Evolutionary conservation across 2,113 vertebrate genomes (phyloP).

Genomic region (Herpetotheres cachinnans): DNA sequence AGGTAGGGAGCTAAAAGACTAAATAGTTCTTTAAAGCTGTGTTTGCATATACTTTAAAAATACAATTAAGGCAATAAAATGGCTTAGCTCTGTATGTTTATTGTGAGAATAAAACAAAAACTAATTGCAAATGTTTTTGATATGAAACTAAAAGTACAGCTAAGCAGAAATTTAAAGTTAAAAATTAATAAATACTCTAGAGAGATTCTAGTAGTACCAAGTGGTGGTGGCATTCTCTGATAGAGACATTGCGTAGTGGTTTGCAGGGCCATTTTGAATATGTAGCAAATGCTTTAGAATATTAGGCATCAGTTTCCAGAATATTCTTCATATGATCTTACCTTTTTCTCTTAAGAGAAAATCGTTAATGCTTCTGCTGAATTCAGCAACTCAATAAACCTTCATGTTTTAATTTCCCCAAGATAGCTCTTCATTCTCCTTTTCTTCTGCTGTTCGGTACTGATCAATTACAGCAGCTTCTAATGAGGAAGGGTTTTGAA

Average conservation of each 20-base stretch:
- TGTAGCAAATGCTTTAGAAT: neutral
- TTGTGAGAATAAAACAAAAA: neutral
- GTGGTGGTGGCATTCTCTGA: neutral
- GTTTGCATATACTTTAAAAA: neutral
- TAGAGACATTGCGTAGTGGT: neutral
- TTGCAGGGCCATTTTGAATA: neutral
- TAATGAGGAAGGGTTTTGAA: neutral
- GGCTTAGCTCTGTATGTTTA: neutral
- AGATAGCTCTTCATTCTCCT: neutral
- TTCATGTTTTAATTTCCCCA: neutral
- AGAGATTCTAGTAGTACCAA: neutral
- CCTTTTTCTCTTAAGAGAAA: neutral
- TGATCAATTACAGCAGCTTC: neutral
- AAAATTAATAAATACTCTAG: neutral
- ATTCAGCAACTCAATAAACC: neutral
- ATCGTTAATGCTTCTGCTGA: neutral
- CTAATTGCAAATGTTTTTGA: neutral
- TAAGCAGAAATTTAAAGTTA: neutral
- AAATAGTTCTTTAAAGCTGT: neutral
- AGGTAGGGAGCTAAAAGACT: neutral
- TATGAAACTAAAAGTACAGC: neutral
- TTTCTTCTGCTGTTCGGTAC: neutral
- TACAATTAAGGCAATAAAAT: neutral
- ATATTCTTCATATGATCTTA: neutral
- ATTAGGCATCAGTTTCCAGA: neutral